Percentiles rank a stretch among this genome's conserved stretches.
Conservation (phyloP, 1,140 invertebrate genomes). For the Drosophila arizonae region DNA sequence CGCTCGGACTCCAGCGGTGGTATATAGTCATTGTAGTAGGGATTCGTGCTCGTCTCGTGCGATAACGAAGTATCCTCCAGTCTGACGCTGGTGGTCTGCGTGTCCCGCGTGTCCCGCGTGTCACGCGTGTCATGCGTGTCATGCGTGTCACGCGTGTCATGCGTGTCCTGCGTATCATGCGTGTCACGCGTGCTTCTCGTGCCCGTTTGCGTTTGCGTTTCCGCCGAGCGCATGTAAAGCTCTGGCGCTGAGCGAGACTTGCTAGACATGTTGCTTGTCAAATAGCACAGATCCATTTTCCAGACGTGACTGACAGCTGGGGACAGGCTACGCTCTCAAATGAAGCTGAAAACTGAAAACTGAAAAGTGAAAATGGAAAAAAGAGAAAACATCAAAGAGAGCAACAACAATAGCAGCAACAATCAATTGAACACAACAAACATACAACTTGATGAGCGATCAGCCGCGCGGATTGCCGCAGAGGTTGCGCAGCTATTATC, state of each 20-base stretch:
- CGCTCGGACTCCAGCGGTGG: not conserved
- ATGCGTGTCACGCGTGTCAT: too few relatives aligned
- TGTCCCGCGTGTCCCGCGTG: not conserved
- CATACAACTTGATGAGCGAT: slow-evolving; percentile 14
- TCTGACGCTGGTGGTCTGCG: not conserved
- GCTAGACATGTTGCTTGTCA: slow-evolving; percentile 19
- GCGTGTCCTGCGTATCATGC: too few relatives aligned
- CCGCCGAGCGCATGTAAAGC: slow-evolving; percentile 6
- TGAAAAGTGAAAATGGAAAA: not conserved
- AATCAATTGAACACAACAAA: too few relatives aligned
- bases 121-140: too few relatives aligned
- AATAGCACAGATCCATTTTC: slow-evolving; percentile 2
- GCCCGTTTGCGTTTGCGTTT: slow-evolving; percentile 1
- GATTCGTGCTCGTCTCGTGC: not conserved
- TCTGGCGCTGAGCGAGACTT: slow-evolving; percentile 33
- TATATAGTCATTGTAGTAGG: too few relatives aligned
- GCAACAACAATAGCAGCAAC: not conserved
- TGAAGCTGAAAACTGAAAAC: too few relatives aligned
- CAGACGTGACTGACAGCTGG: not conserved
- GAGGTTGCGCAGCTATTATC: slow-evolving; percentile 3
- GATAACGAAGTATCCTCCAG: not conserved
- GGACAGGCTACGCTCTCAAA: not conserved
- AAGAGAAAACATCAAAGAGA: not conserved
- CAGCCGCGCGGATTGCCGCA: slow-evolving; percentile 1
- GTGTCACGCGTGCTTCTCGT: too few relatives aligned